Conservation (phyloP, 1,140 invertebrate genomes). For the Brachionus rotundiformis region DNA sequence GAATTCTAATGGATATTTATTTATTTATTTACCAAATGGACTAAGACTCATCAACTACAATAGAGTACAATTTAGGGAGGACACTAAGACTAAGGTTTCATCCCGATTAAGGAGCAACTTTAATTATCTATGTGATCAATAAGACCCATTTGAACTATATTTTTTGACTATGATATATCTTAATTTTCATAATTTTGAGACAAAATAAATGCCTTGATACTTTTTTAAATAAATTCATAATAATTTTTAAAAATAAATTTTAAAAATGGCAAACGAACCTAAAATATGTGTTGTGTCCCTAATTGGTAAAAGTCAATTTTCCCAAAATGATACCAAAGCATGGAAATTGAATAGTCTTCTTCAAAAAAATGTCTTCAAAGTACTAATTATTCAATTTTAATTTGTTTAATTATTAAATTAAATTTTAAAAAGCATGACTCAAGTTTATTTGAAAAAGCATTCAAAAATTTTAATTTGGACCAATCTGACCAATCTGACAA, state of each 20-base stretch:
- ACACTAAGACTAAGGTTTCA: too few species aligned
- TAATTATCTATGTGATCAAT: too few species aligned
- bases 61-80: too few species aligned
- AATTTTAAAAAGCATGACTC: slow-evolving; percentile 39
- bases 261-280: slow-evolving; percentile 45
- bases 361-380: slow-evolving; percentile 66
- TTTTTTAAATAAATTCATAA: not conserved
- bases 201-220: not conserved
- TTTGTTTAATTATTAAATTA: not conserved
- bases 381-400: too few species aligned
- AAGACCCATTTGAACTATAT: too few species aligned
- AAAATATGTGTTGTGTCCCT: slow-evolving; percentile 70
- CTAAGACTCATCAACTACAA: too few species aligned
- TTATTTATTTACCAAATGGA: too few species aligned
- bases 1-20: too few species aligned
- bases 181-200: too few species aligned
- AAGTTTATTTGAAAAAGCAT: not conserved
- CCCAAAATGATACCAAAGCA: slow-evolving; percentile 69
- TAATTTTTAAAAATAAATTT: not conserved
- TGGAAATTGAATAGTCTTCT: slow-evolving; percentile 67
- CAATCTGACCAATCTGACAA: not conserved
- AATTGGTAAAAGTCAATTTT: slow-evolving; percentile 70
- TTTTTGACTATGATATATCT: too few species aligned
- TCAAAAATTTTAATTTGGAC: not conserved
- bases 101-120: too few species aligned